phyloP scores from a whole-genome alignment of 2,113 vertebrate species.

The Triplophysa rosa region DNA sequence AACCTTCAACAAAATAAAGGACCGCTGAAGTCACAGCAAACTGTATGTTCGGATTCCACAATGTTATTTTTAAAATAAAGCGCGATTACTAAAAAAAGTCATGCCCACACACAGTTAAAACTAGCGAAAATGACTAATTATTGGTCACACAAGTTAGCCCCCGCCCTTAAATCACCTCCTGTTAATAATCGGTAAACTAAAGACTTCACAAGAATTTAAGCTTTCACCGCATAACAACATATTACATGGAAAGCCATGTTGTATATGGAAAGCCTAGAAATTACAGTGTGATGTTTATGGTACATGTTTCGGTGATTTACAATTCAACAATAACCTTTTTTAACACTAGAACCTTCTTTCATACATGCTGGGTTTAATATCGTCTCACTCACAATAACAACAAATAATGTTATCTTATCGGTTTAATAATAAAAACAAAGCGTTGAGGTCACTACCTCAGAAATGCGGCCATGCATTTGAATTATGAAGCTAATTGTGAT shows the following conservation, averaged over 20 bases:
- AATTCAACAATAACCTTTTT: background rate
- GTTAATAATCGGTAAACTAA: too few species aligned
- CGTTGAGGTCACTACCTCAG: background rate
- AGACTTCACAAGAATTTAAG: too few species aligned
- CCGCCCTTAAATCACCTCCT: too few species aligned
- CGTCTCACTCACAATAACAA: background rate
- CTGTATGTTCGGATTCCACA: background rate
- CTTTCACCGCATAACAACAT: too few species aligned
- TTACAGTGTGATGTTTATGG: background rate
- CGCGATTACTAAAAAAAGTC: background rate
- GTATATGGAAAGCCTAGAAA: too few species aligned
- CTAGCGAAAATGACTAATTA: too few species aligned
- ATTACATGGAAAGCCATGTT: too few species aligned
- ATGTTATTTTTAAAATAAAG: background rate
- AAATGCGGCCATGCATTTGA: background rate
- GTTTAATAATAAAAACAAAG: slow-evolving; percentile 3
- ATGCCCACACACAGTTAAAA: background rate
- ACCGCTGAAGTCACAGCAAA: slow-evolving; percentile 22
- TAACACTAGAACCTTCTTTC: background rate
- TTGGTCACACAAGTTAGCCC: too few species aligned
- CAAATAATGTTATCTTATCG: background rate
- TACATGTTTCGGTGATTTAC: background rate
- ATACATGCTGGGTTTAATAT: background rate
- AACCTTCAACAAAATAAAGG: slow-evolving; percentile 44
- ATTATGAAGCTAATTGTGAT: background rate